A percentile compares a stretch with the other conserved stretches of the same genome.
Evolutionary conservation across 2,888 invertebrate species (phyloP).

Genomic region (Calameuta filiformis): DNA sequence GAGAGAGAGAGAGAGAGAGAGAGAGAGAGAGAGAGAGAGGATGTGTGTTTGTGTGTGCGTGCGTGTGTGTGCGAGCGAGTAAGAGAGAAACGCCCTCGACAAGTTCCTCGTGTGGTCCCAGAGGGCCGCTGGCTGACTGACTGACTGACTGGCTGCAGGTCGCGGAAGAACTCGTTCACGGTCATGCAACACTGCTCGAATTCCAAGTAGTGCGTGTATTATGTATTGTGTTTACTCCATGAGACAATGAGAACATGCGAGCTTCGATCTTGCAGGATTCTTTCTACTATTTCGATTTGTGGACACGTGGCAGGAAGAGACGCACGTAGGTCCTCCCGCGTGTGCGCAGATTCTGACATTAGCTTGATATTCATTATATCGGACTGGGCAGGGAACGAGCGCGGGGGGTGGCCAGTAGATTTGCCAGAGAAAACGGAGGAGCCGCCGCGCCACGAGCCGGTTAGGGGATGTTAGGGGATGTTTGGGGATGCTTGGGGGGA

Average conservation of each 20-base stretch:
- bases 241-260: no score
- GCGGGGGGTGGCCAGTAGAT: not conserved
- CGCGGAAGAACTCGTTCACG: no score
- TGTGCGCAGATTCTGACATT: not conserved
- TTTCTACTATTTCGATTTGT: no score
- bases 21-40: not conserved
- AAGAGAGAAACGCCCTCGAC: no score
- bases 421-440: constrained; percentile 5
- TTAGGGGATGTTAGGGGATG: constrained; percentile 17
- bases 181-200: no score
- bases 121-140: no score
- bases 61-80: not conserved
- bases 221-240: no score
- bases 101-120: no score
- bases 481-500: constrained; percentile 26
- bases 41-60: not conserved
- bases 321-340: not conserved
- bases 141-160: no score
- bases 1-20: constrained; percentile 20
- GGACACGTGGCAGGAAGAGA: not conserved
- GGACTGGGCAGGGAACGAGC: no score
- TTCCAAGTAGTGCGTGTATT: no score
- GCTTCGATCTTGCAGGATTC: no score
- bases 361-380: constrained; percentile 8
- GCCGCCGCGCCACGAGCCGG: constrained; percentile 27